Percentiles rank a stretch among this genome's conserved stretches.
Conservation (phyloP, 2,888 invertebrate genomes). For the Prosapia bicincta region DNA sequence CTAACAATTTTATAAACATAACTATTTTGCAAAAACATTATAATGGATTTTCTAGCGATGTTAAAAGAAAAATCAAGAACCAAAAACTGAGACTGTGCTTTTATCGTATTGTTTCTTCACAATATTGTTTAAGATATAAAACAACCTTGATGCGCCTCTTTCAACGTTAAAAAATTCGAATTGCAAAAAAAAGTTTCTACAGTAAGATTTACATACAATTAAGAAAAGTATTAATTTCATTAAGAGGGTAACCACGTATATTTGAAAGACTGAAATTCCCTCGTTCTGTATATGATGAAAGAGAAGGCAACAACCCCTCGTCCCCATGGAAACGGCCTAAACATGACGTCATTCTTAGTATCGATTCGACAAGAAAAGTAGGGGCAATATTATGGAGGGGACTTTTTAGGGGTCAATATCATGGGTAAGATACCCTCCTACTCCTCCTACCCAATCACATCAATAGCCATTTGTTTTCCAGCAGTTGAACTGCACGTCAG, state of each 20-base stretch:
- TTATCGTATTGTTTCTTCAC: no score
- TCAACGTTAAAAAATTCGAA: no score
- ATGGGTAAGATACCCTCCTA: neutral
- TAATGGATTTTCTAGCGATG: no score
- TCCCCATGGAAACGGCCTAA: neutral
- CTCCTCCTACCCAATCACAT: neutral
- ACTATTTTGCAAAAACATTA: no score
- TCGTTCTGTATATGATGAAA: neutral
- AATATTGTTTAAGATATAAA: no score
- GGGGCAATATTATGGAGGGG: neutral
- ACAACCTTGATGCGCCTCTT: no score
- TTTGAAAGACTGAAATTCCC: neutral
- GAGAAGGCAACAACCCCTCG: neutral
- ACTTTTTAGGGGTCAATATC: neutral
- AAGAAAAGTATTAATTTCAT: no score
- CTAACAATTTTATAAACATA: no score
- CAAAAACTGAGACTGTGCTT: no score
- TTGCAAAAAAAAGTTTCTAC: no score
- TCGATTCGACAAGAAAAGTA: neutral
- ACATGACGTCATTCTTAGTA: neutral
- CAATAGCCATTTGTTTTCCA: neutral
- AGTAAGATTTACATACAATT: no score
- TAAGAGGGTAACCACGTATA: neutral
- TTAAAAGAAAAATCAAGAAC: no score
- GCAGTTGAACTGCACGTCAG: neutral